These are phyloP conservation scores for Danaus plexippus DNA, from an alignment of 1,140 invertebrate species.

Conservation along the genomic window DNA sequence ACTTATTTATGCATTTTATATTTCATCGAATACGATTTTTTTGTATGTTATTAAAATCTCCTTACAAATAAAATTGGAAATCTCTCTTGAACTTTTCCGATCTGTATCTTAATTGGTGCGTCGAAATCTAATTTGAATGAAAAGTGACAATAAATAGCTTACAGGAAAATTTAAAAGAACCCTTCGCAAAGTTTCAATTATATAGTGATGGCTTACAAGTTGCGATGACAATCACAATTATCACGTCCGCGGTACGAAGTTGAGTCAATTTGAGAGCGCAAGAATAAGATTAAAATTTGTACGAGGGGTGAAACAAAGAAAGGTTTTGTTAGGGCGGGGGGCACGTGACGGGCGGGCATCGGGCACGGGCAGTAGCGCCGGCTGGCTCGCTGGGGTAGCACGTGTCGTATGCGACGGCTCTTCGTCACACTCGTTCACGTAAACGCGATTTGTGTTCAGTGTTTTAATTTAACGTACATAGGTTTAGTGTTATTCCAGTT, in stretches of 20 bases:
- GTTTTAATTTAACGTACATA: slow-evolving; percentile 26
- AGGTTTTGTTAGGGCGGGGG: slow-evolving; percentile 53
- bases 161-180: slow-evolving; percentile 3
- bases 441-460: slow-evolving; percentile 27
- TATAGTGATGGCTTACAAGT: slow-evolving; percentile 14
- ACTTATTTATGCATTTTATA: too few relatives aligned
- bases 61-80: too few relatives aligned
- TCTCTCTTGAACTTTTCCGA: too few relatives aligned
- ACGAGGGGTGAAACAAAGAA: slow-evolving; percentile 64
- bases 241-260: slow-evolving; percentile 25
- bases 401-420: slow-evolving; percentile 17
- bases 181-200: slow-evolving; percentile 17
- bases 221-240: slow-evolving; percentile 30
- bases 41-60: too few relatives aligned
- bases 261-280: slow-evolving; percentile 51
- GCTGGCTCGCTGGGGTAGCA: slow-evolving; percentile 31
- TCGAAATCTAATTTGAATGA: too few relatives aligned
- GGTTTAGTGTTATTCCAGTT: slow-evolving; percentile 28
- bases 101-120: too few relatives aligned
- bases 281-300: slow-evolving; percentile 64
- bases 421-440: slow-evolving; percentile 17
- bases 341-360: slow-evolving; percentile 33
- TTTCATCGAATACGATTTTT: too few relatives aligned
- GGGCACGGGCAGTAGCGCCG: slow-evolving; percentile 36
- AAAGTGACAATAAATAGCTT: too few relatives aligned